Evolutionary conservation across 2,888 invertebrate genomes (phyloP), one percentile per base, ranked within the genome.

Genomic region (Unio delphinus): DNA sequence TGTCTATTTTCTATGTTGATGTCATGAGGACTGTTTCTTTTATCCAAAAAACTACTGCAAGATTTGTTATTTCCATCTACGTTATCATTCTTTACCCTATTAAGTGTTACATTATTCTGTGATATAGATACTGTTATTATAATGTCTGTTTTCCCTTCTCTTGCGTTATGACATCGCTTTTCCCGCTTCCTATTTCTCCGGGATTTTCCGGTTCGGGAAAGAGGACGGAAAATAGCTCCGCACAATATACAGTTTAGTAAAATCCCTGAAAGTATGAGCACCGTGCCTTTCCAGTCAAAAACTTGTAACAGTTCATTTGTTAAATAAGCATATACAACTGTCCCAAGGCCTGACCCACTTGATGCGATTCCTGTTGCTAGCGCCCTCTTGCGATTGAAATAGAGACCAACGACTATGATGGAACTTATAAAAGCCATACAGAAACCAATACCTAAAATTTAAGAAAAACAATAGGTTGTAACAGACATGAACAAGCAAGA

Each of bases 361-460:
- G 96, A 97, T 0, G 97, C 97, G 74, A 97, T 95, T 26, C 97
- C 99, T 0, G 98, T 99, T 11, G 99, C 99, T 80, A 99, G 92
- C 55, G 98, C 96, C 69, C 99, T 93, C 84, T 94, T 94, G 81
- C 95, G 94, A 88, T 98, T 97, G 89, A 99, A 99, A 92, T 99
- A 99, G 79, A 95, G 95, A 3, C 98, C 97, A 59, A 99, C 98
- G 87, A 96, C 96, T 73, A 99, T 97, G 81, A 99, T 98, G 70
- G 99, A 97, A 0, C 99, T 98, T 70, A 99, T 92, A 90, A 98
- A 99, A 88, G 99, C 97, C 82, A 99, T 93, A 1, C 99, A 98
- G 85, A 99, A 96, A 17, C 99, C 99, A 64, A 97, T 91, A 56
- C 98, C 98, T 93, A 86, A 7, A 88, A 82, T 23, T 23, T 23